Evolutionary conservation across 2,113 vertebrate species (phyloP), one percentile per base, ranked within the genome.

Genomic region (Loxodonta africana): DNA sequence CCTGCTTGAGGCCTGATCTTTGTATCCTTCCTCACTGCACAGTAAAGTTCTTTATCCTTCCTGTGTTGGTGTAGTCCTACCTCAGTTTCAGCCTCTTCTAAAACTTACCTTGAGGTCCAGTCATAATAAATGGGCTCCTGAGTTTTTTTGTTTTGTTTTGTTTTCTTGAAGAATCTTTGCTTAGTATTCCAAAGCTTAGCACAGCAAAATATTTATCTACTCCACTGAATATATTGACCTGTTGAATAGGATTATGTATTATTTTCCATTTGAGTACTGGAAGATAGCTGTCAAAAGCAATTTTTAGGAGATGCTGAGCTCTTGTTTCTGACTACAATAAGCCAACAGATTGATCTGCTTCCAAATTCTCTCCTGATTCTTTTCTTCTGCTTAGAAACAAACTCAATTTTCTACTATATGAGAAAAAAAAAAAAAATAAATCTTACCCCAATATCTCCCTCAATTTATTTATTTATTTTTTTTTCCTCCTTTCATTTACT

Each of bases 331-430:
- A 65, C 53, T 91, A 33, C 57, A 44, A 41, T 83, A 62, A 96
- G 23, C 21, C 71, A 92, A 90, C 1, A 83, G 76, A 91, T n/a
- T 80, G 44, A 74, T 92, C 26, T 84, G 30, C 26, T 95, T 95
- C 86, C 84, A 67, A 69, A 85, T 88, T 86, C 15, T 95, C 25
- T 88, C 48, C 41, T 51, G 33, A 65, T 46, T 26, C 21, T 93
- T 83, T 94, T 78, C 33, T 33, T 83, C 30, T 92, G 65, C 65
- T 30, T 4, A 93, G 25, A 97, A 93, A 60, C 46, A 94, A 95
- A 90, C 4, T 84, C 5, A 30, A 60, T 83, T 73, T 81, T 83
- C 63, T 88, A 62, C 46, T 60, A 12, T 26, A 71, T 30, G 14
- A 81, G 33, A 46, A 83, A 51, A 41, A 44, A 77, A 92, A 48